These are phyloP conservation scores for Pelagia noctiluca DNA, from an alignment of 30 jellyfish, hydroid and myxozoan genomes.

Conservation along the genomic window DNA sequence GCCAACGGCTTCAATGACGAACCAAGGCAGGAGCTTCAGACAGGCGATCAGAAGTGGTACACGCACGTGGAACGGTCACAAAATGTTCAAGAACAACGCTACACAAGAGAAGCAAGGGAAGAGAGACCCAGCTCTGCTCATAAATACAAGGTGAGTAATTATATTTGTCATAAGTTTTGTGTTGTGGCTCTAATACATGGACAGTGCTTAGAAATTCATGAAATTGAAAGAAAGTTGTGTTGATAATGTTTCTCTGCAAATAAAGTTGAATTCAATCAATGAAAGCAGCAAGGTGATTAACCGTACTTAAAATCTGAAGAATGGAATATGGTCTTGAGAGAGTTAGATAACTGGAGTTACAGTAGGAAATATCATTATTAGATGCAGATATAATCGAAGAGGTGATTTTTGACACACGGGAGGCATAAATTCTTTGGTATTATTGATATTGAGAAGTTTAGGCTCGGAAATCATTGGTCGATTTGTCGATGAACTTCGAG, in stretches of 20 bases:
- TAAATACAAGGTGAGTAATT: constrained; percentile 12
- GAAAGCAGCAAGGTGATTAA: background rate
- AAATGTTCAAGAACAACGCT: constrained; percentile 11
- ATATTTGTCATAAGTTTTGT: background rate
- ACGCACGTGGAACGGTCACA: constrained; percentile 43
- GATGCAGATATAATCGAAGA: too few species aligned
- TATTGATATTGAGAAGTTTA: too few species aligned
- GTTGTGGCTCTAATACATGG: background rate
- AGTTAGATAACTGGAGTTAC: too few species aligned
- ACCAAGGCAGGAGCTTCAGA: background rate
- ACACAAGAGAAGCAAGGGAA: constrained; percentile 17
- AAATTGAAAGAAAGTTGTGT: background rate
- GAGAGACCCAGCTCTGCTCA: constrained; percentile 15
- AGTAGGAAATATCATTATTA: too few species aligned
- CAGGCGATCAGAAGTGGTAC: constrained; percentile 53
- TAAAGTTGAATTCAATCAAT: background rate
- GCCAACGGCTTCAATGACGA: constrained; percentile 1
- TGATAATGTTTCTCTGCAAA: background rate
- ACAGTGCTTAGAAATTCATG: background rate
- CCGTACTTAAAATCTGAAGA: background rate
- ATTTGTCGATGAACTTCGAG: too few species aligned
- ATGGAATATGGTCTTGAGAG: background rate
- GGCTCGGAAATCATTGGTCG: too few species aligned
- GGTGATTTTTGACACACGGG: too few species aligned
- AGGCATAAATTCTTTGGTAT: too few species aligned